Base-by-base conservation (phyloP, 2,888 invertebrate species). In the Myopa tessellatipennis region DNA sequence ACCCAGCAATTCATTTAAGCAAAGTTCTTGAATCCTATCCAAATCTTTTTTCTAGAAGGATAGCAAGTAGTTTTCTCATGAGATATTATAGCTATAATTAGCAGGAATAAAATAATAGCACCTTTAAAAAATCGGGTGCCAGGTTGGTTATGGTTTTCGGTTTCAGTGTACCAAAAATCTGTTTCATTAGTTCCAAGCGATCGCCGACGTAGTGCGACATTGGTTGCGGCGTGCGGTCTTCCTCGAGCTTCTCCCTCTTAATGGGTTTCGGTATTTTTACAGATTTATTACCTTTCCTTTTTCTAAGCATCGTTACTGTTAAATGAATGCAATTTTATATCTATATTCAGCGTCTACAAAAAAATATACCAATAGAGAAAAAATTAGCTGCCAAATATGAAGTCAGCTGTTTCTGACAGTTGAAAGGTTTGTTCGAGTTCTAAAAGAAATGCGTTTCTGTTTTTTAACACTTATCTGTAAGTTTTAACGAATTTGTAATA, bases 1-100 rank as follows among this genome's bases (percentile, higher is more conserved):
- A 0, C 92, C 92, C 3, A 92, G 85, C 71, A 92, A 90, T 88
- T 92, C 93, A 82, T 92, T 92, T 0, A 92, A 88, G 78, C 92
- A 92, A 0, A 91, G 86, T 80, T 92, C 92, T 83, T 92, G 91
- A 26, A 92, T 87, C 82, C 92, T 91, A 79, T 91, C 91, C 74
- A 91, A 83, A 10, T 80, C 79, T 16, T 85, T 81, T 45, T 85
- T 84, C 88, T 89, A 77, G 75, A 80, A 55, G 12, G n/a, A 34
- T 74, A 45, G 40, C 34, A 16, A 26, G 4, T 69, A 45, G 45
- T 45, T 45, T 45, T 45, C 10, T 1, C 45, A 45, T 45, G 45
- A 45, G 45, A 45, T 45, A 26, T 26, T 26, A 26, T 45, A 45
- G 10, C 45, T 45, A 45, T 45, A 45, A 45, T 18, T 58, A 60